Evolutionary conservation across 1,140 invertebrate species (phyloP), one percentile per base, ranked within the genome.

Genomic region (Battus philenor): DNA sequence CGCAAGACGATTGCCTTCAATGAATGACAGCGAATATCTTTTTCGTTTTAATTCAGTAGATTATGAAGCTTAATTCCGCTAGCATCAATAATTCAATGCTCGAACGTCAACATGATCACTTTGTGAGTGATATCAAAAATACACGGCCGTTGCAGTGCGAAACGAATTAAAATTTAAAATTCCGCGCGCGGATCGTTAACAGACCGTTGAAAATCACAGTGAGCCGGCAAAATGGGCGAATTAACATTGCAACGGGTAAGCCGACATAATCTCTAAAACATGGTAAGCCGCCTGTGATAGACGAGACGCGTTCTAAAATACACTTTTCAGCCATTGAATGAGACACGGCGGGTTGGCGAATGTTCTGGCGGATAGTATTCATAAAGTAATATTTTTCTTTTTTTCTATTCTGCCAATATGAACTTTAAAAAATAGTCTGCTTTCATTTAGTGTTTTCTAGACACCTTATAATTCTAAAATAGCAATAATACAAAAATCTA

Each of bases 211-310:
- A 36, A 36, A 36, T 36, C 31, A 26, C 24, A 12, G 24, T 36
- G 33, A 44, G 18, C 31, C 24, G 29, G 44, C 36, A 24, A 22
- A 41, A 41, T 41, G 41, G 16, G 30, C 30, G 47, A 46, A 59
- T 53, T 51, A 59, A 50, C 57, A 51, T 43, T 49, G 51, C 47
- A 55, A 18, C 32, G 11, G 16, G 18, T 27, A 15, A 22, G 20
- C 6, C 32, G 24, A 6, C 29, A 31, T 59, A 61, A 65, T 59
- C 50, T 49, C 43, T 55, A 58, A 65, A 55, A 54, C 45, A 55
- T 48, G 44, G 27, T 54, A 49, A 56, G 51, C 58, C 46, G 7
- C 24, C 30, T 26, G 33, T 44, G 49, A 58, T 47, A 55, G 49
- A 29, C 52, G 18, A 26, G 33, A 20, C 9, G 9, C 26, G 9